A percentile compares a stretch with the other conserved stretches of the same genome.
Evolutionary conservation across 1,140 invertebrate genomes (phyloP).

Genomic region (Phthorimaea operculella): DNA sequence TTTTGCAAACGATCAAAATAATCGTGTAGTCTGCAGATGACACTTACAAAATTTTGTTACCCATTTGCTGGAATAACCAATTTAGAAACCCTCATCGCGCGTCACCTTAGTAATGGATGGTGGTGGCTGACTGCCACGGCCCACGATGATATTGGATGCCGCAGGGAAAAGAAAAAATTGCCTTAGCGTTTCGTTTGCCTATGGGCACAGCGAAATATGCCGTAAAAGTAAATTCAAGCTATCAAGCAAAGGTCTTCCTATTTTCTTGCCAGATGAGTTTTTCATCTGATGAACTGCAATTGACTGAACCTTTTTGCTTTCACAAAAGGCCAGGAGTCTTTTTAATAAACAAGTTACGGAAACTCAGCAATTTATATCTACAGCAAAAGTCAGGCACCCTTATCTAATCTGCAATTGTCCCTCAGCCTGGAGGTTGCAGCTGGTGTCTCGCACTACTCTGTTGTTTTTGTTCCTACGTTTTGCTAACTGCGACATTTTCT

Average conservation of each 20-base stretch:
- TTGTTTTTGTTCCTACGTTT: neutral
- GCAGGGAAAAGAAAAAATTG: slow-evolving; percentile 5
- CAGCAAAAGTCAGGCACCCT: slow-evolving; percentile 18
- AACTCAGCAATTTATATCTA: slow-evolving; percentile 5
- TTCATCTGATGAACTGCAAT: neutral
- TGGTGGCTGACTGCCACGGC: slow-evolving; percentile 13
- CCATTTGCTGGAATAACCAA: slow-evolving; percentile 11
- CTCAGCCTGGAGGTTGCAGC: slow-evolving; percentile 13
- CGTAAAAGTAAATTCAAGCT: neutral
- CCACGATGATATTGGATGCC: slow-evolving; percentile 24
- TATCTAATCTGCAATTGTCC: slow-evolving; percentile 21
- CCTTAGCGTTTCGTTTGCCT: neutral
- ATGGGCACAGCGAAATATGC: neutral
- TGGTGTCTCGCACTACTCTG: slow-evolving; percentile 14
- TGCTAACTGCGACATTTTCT: neutral
- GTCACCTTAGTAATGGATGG: slow-evolving; percentile 29
- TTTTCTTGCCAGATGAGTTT: neutral
- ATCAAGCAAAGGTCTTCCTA: neutral
- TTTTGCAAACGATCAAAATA: no score
- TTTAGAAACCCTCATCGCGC: slow-evolving; percentile 24
- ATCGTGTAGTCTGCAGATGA: neutral
- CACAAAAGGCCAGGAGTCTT: neutral
- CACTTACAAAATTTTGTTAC: neutral
- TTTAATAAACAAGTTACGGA: neutral
- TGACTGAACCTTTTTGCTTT: neutral